These are phyloP conservation scores for Psilanteris sp. DNA, from an alignment of 1,140 invertebrate genomes.

Conservation along the genomic window DNA sequence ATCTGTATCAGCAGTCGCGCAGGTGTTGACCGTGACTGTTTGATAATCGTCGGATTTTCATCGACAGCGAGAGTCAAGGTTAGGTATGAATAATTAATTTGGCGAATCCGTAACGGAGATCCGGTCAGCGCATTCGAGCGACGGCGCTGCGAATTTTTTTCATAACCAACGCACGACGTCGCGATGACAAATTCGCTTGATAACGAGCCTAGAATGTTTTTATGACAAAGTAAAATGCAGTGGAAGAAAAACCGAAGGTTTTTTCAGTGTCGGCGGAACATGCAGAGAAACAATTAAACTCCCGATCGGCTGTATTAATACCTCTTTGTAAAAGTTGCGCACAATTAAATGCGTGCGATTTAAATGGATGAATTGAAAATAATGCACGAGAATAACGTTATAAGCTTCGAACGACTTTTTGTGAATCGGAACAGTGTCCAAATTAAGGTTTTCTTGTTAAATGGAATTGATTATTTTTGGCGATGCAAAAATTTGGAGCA, in stretches of 20 bases:
- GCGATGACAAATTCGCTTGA: conserved; percentile 19
- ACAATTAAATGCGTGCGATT: too few relatives aligned
- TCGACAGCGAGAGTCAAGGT: conserved; percentile 57
- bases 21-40: conserved; percentile 45
- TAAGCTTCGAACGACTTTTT: too few relatives aligned
- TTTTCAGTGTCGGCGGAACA: conserved; percentile 1
- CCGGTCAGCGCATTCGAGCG: conserved; percentile 41
- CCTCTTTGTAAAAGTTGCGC: too few relatives aligned
- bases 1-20: conserved; percentile 21
- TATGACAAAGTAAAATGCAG: neutral
- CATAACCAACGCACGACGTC: conserved; percentile 20
- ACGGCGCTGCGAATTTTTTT: conserved; percentile 6
- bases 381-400: too few relatives aligned
- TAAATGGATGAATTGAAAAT: neutral
- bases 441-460: too few relatives aligned
- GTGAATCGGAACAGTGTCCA: too few relatives aligned
- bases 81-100: conserved; percentile 56
- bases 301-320: neutral
- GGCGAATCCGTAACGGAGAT: conserved; percentile 53
- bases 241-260: conserved; percentile 19
- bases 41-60: conserved; percentile 41
- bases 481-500: too few relatives aligned
- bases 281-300: neutral
- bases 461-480: too few relatives aligned
- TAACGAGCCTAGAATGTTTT: neutral